Percentiles rank a stretch among this genome's conserved stretches.
These are phyloP conservation scores for Sisyra terminalis DNA, from an alignment of 2,888 invertebrate species.

Conservation along the genomic window DNA sequence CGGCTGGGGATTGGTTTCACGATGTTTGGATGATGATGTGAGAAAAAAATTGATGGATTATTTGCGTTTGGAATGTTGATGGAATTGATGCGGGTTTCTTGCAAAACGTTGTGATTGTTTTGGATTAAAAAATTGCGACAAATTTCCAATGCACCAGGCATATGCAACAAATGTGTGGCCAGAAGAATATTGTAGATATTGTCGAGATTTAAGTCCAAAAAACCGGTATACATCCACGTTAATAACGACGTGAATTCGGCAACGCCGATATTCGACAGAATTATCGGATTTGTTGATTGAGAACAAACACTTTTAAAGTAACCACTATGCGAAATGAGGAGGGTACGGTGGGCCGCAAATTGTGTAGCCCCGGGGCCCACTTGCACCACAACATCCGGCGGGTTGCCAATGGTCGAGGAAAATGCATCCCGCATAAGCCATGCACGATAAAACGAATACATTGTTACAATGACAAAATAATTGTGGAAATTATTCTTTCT, in stretches of 20 bases:
- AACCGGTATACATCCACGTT: slow-evolving; percentile 61
- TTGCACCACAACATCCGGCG: slow-evolving; percentile 45
- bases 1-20: slow-evolving; percentile 40
- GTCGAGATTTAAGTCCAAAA: slow-evolving; percentile 45
- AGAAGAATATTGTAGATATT: slow-evolving; percentile 56
- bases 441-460: slow-evolving; percentile 30
- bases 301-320: slow-evolving; percentile 48
- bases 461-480: no score
- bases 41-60: no score
- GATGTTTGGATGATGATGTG: slow-evolving; percentile 18
- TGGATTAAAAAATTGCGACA: slow-evolving; percentile 46
- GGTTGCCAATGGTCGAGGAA: slow-evolving; percentile 20
- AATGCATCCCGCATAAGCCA: slow-evolving; percentile 22
- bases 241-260: slow-evolving; percentile 49
- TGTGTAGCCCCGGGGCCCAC: slow-evolving; percentile 44
- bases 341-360: slow-evolving; percentile 48
- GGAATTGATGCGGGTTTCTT: no score
- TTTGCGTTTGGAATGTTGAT: no score
- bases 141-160: slow-evolving; percentile 53
- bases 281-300: slow-evolving; percentile 23
- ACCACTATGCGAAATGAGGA: slow-evolving; percentile 51
- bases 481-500: no score
- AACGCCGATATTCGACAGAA: slow-evolving; percentile 36
- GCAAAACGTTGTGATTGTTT: slow-evolving; percentile 21
- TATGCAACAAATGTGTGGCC: slow-evolving; percentile 55